phyloP scores from a whole-genome alignment of 1,140 invertebrate genomes.

The Oedothorax gibbosus region DNA sequence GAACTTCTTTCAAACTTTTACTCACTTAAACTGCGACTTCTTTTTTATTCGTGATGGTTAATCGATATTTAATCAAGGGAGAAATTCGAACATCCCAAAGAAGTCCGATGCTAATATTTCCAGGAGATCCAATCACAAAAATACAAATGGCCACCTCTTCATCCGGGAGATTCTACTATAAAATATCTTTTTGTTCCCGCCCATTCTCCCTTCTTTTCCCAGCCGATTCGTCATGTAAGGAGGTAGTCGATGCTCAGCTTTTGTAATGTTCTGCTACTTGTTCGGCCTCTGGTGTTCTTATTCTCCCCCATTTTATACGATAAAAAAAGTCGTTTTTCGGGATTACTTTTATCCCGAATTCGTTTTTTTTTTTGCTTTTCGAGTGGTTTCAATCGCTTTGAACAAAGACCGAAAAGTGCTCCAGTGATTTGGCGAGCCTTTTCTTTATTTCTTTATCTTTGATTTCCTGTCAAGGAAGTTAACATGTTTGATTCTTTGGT shows the following conservation, averaged over 20 bases:
- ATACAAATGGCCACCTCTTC: slow-evolving; percentile 31
- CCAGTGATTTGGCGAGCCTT: not conserved
- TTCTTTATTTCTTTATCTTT: not conserved
- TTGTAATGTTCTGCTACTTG: slow-evolving; percentile 35
- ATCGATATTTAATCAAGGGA: slow-evolving; percentile 49
- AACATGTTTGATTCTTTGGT: slow-evolving; percentile 1
- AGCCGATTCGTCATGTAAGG: slow-evolving; percentile 42
- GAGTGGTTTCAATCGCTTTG: slow-evolving; percentile 3
- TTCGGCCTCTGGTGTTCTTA: slow-evolving; percentile 3
- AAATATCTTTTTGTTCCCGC: slow-evolving; percentile 31
- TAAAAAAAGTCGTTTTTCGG: slow-evolving; percentile 4
- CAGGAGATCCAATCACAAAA: slow-evolving; percentile 44
- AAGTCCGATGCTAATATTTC: slow-evolving; percentile 41
- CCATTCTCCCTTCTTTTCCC: not conserved
- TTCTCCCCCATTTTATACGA: slow-evolving; percentile 20
- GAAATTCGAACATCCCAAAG: slow-evolving; percentile 33
- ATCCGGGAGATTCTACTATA: not conserved
- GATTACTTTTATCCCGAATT: slow-evolving; percentile 5
- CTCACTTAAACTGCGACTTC: slow-evolving; percentile 45
- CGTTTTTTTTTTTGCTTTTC: not conserved
- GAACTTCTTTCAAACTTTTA: slow-evolving; percentile 25
- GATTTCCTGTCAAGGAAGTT: not conserved
- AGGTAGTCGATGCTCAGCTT: slow-evolving; percentile 26
- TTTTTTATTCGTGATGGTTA: slow-evolving; percentile 30
- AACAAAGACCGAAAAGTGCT: not conserved